Evolutionary conservation across 2,888 invertebrate species (phyloP).

Genomic region (Cepaea hortensis): DNA sequence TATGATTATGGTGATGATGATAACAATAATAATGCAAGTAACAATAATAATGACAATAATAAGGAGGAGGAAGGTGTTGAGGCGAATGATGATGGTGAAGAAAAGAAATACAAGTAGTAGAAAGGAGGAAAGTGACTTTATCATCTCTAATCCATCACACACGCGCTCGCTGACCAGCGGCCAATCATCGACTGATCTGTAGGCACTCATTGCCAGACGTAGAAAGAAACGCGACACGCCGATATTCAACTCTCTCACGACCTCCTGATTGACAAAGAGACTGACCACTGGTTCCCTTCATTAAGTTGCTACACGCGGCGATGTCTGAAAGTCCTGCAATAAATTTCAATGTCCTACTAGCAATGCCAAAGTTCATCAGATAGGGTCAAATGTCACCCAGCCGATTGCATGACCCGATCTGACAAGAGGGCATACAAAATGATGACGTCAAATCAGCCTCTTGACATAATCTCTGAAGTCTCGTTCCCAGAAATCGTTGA

Average conservation of each 20-base stretch:
- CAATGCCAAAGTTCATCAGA: conserved; percentile 43
- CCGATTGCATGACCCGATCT: conserved; percentile 43
- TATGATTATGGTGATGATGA: too few species aligned
- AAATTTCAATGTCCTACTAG: conserved; percentile 29
- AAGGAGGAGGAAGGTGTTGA: too few species aligned
- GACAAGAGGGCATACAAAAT: conserved; percentile 42
- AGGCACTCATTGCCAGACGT: too few species aligned
- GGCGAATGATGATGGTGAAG: too few species aligned
- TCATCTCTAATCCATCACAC: too few species aligned
- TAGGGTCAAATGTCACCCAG: conserved; percentile 42
- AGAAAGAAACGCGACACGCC: not conserved
- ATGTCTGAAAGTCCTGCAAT: conserved; percentile 4
- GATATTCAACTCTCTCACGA: not conserved
- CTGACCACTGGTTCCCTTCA: not conserved
- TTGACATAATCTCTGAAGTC: conserved; percentile 43
- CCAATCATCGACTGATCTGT: too few species aligned
- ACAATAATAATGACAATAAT: too few species aligned
- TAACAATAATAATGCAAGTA: too few species aligned
- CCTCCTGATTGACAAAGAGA: not conserved
- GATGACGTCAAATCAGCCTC: conserved; percentile 48
- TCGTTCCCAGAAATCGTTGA: not conserved
- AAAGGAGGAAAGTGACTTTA: too few species aligned
- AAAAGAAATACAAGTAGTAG: too few species aligned
- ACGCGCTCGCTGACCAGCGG: too few species aligned
- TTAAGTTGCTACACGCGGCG: conserved; percentile 22